Evolutionary conservation across 2,888 invertebrate species (phyloP).

Genomic region (Pseudolycoriella hygida): DNA sequence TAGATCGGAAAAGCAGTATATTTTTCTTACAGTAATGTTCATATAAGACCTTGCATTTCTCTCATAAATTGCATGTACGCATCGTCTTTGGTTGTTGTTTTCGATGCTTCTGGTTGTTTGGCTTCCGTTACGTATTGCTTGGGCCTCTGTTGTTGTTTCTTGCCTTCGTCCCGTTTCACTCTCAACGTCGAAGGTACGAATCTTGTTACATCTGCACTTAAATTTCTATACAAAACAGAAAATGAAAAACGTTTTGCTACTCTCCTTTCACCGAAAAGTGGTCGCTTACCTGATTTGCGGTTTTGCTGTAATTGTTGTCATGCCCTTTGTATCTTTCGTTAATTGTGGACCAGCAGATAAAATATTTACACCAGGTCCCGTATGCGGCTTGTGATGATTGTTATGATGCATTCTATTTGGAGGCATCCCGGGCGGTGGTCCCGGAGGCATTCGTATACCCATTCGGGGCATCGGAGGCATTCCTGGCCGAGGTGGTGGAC

Average conservation of each 20-base stretch:
- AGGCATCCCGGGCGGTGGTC: conserved; percentile 45
- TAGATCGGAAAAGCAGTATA: no score
- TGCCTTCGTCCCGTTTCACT: conserved; percentile 73
- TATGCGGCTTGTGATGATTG: conserved; percentile 15
- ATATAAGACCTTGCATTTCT: conserved; percentile 90
- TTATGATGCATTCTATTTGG: conserved; percentile 35
- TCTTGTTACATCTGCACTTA: conserved; percentile 86
- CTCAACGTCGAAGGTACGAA: conserved; percentile 88
- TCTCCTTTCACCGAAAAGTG: no score
- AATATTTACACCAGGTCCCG: conserved; percentile 39
- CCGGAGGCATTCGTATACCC: conserved; percentile 42
- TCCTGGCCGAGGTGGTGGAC: conserved; percentile 36
- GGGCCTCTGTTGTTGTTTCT: conserved; percentile 31
- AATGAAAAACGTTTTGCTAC: not conserved
- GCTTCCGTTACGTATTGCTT: conserved; percentile 34
- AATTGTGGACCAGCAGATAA: conserved; percentile 70
- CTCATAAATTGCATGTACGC: conserved; percentile 98
- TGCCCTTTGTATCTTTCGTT: conserved; percentile 47
- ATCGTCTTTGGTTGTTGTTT: conserved; percentile 71
- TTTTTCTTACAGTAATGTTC: conserved; percentile 14
- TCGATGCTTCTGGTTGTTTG: conserved; percentile 32
- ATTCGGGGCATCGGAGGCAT: conserved; percentile 40
- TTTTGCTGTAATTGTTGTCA: conserved; percentile 85
- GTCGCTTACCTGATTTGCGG: conserved; percentile 63
- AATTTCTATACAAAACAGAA: conserved; percentile 32